Percentiles rank a stretch among this genome's conserved stretches.
Evolutionary conservation across 2,797 vertebrate genomes (phyloP).

Genomic region (Sciurus carolinensis): DNA sequence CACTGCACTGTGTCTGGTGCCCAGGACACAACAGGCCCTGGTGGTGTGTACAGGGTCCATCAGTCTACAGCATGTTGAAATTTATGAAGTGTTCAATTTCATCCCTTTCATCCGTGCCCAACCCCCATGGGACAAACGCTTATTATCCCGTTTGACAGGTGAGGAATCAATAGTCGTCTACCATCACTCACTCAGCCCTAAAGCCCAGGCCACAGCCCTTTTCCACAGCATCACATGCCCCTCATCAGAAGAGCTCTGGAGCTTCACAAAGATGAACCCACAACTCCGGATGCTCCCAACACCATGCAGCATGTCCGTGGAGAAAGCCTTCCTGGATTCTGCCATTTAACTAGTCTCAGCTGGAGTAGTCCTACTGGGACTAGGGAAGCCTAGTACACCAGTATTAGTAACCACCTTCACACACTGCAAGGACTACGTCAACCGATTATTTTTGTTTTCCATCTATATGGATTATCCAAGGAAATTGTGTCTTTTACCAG

Average conservation of each 20-base stretch:
- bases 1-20: rapidly evolving
- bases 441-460: not conserved
- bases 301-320: not conserved
- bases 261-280: not conserved
- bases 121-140: not conserved
- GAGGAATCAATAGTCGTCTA: not conserved
- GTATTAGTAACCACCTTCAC: not conserved
- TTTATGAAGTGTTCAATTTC: not conserved
- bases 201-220: not conserved
- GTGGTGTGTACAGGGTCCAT: not conserved
- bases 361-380: not conserved
- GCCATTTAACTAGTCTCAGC: not conserved
- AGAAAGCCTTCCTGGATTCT: not conserved
- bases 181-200: not conserved
- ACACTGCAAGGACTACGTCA: not conserved
- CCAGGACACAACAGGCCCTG: not conserved
- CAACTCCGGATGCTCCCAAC: not conserved
- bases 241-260: not conserved
- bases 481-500: not conserved
- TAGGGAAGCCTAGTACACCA: not conserved
- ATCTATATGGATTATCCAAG: not conserved
- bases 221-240: not conserved
- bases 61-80: not conserved
- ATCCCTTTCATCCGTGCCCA: not conserved
- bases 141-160: not conserved